Evolutionary conservation across 2,888 invertebrate species (phyloP), one percentile per base, ranked within the genome.

Genomic region (Byasa hedistus): DNA sequence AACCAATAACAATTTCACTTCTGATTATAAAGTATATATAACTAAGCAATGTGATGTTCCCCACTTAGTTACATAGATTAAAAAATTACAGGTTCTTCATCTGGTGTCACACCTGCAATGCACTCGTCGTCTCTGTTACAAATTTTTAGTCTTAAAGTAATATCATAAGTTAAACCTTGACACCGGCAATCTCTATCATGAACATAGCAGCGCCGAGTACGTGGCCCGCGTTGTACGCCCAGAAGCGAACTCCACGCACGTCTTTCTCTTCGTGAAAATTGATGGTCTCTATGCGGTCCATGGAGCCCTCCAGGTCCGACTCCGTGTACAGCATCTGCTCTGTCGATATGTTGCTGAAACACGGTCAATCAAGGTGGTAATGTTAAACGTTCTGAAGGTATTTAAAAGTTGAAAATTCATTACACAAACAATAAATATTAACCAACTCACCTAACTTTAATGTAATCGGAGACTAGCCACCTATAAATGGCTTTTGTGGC

Each of bases 141-240:
- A 1, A 5, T 32, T 32, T 8, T 7, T 32, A 10, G 1, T 32
- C 10, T 32, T 32, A 32, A 32, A 32, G 7, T 10, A 32, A 32
- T 32, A 32, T 32, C 32, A 32, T 32, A 10, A 32, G 10, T 32
- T 32, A 1, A 5, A 94, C 94, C 92, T 98, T 98, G 2, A 99
- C 98, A 19, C 99, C 99, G 39, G 99, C 99, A 61, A 99, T 99
- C 93, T 99, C 99, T 68, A 99, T 97, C 98, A 99, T 99, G 84
- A 99, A 99, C 99, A 99, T 99, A 64, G 99, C 99, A 0, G 99
- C 99, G 0, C 99, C 99, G 0, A 99, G 92, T 3, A 99, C 99
- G 86, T 99, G 99, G 0, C 99, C 99, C 0, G 99, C 99, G 83
- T 98, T 98, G 86, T 99, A 99, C 0, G 99, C 98, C 97, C 99